phyloP scores from a whole-genome alignment of 2,888 invertebrate species.

The Alloscopus bannaensis region DNA sequence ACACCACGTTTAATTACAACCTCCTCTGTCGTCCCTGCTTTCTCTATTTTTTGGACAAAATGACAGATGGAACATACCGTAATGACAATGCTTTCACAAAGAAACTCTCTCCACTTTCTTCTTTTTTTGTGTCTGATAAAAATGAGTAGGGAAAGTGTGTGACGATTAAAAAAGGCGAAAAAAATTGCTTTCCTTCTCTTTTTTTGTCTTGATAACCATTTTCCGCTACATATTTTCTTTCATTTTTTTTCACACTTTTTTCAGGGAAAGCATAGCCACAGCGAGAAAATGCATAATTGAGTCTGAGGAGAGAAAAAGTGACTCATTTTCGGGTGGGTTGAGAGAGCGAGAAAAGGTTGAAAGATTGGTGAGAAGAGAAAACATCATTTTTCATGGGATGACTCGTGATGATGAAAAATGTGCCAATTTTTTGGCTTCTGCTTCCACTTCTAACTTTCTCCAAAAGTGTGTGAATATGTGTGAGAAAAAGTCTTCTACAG shows the following conservation, averaged over 20 bases:
- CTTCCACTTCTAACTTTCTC: neutral
- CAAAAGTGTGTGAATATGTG: too few relatives aligned
- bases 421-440: conserved; percentile 32
- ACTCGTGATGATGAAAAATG: conserved; percentile 27
- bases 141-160: neutral
- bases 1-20: too few relatives aligned
- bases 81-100: neutral
- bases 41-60: too few relatives aligned
- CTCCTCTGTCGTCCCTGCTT: too few relatives aligned
- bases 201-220: too few relatives aligned
- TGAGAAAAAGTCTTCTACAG: too few relatives aligned
- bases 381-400: conserved; percentile 12
- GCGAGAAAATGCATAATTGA: conserved; percentile 17
- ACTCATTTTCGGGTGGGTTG: neutral
- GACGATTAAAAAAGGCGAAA: conserved; percentile 5
- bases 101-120: neutral
- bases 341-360: neutral
- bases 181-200: too few relatives aligned
- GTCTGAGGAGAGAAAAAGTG: neutral
- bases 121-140: neutral
- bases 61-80: conserved; percentile 12
- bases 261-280: neutral
- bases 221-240: too few relatives aligned
- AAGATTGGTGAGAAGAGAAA: neutral
- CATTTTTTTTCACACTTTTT: neutral